A percentile compares a stretch with the other conserved stretches of the same genome.
Evolutionary conservation across 2,113 vertebrate genomes (phyloP).

Genomic region (Xenopus tropicalis): UCB_Xtro_10.0 CM004451.2:47310001-47310500

Average conservation of each 20-base stretch:
- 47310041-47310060: constrained; percentile 88
- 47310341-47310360: too few relatives aligned
- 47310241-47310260: constrained; percentile 91
- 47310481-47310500: too few relatives aligned
- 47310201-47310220: constrained; percentile 92
- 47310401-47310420: too few relatives aligned
- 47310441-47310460: too few relatives aligned
- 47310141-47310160: constrained; percentile 89
- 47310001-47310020: constrained; percentile 74
- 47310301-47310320: not conserved
- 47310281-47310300: constrained; percentile 89
- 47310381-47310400: too few relatives aligned
- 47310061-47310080: constrained; percentile 88
- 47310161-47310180: constrained; percentile 93
- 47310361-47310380: too few relatives aligned
- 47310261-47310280: constrained; percentile 87
- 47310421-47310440: too few relatives aligned
- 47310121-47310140: constrained; percentile 92
- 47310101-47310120: constrained; percentile 97
- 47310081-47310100: constrained; percentile 92
- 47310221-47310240: constrained; percentile 83
- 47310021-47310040: constrained; percentile 75
- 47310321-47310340: too few relatives aligned
- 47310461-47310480: too few relatives aligned
- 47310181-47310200: constrained; percentile 91